phyloP scores from a whole-genome alignment of 1,140 invertebrate species.

The Drosophila pruinosa region DNA sequence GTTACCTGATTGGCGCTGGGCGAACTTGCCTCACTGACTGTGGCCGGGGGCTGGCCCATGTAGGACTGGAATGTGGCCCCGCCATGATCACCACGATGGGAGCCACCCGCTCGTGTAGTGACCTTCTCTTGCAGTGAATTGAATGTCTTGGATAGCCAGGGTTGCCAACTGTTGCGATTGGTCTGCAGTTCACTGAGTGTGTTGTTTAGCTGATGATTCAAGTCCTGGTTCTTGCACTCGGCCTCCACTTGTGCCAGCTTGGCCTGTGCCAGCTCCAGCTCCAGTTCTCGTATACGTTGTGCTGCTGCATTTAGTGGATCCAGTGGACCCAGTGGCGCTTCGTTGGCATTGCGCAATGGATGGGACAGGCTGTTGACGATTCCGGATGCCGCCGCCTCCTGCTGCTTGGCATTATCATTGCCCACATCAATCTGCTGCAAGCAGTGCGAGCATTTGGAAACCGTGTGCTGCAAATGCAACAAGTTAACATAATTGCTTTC shows the following conservation, averaged over 20 bases:
- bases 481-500: background rate
- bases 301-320: conserved; percentile 81
- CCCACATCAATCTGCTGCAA: conserved; percentile 69
- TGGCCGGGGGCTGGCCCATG: conserved; percentile 60
- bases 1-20: conserved; percentile 81
- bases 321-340: conserved; percentile 70
- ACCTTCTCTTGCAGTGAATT: conserved; percentile 82
- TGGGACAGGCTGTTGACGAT: conserved; percentile 55
- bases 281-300: conserved; percentile 93
- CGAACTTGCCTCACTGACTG: conserved; percentile 75
- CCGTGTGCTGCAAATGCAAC: conserved; percentile 82
- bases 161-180: conserved; percentile 89
- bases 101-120: conserved; percentile 53
- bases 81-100: conserved; percentile 54
- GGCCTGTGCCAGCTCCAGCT: conserved; percentile 97
- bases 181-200: conserved; percentile 90
- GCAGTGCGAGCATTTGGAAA: conserved; percentile 85
- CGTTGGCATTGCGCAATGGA: conserved; percentile 50
- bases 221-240: conserved; percentile 97
- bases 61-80: conserved; percentile 81
- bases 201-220: conserved; percentile 95
- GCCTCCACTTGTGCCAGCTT: conserved; percentile 98
- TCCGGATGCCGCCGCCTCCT: conserved; percentile 53
- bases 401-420: conserved; percentile 61
- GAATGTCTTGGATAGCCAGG: conserved; percentile 94